Base-by-base conservation (phyloP, 2,888 invertebrate genomes). In the Philaethria dido region DNA sequence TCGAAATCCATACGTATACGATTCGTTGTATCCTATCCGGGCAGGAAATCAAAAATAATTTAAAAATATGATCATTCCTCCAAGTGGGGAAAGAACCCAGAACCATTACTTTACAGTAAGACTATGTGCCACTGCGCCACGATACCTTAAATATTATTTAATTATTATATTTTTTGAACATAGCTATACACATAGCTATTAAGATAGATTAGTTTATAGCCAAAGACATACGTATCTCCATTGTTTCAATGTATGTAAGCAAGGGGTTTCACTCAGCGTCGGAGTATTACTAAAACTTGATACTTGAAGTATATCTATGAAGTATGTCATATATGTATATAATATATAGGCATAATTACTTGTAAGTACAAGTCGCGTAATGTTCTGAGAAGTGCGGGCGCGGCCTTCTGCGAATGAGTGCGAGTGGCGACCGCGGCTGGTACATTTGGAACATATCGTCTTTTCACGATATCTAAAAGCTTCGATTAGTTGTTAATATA, bases 301-400 rank as follows among this genome's bases (percentile, higher is more conserved):
- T 5, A 22, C 22, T 20, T 45, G 0, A 8, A 5, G 6, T 33
- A 36, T 54, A 63, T 45, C 33, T 45, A n/a, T 20, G 25, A 22
- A 0, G 52, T 25, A 52, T 52, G 44, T 62, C 22, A 25, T 36
- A 20, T 54, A 18, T 36, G 18, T 47, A 52, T 59, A 54, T 29
- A 25, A 22, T 20, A 55, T 20, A 5, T 25, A 16, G 36, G 45
- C 44, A 47, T 42, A 59, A 60, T 45, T 48, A 44, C 67, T 36
- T 55, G 55, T 39, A 25, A 50, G 63, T 11, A 16, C 29, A 18
- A 22, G 50, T 57, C 52, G n/a, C 33, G 42, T 42, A 65, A 54
- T 48, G 68, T 67, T 69, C 67, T 45, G 50, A 64, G 67, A 69
- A 67, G 61, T 44, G 65, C 62, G 64, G 69, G 69, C 25, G 66